A percentile compares a stretch with the other conserved stretches of the same genome.
Evolutionary conservation across 37 sponge, comb jelly and placozoan species (phyloP).

Genomic region (Ianthella basta): DNA sequence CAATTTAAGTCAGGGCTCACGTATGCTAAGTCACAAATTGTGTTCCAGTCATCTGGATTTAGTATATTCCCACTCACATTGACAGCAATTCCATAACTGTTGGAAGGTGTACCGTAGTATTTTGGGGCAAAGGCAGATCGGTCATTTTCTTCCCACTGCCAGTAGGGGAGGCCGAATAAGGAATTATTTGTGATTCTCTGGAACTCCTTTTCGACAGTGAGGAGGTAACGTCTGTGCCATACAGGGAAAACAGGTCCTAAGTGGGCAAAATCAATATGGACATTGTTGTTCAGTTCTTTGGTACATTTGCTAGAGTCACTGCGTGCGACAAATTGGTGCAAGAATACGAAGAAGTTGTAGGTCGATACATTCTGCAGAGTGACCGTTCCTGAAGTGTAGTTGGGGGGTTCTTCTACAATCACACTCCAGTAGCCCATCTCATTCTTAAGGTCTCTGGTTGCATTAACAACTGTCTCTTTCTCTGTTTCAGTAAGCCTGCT

Average conservation of each 20-base stretch:
- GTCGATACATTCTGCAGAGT: constrained; percentile 37
- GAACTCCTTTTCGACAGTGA: constrained; percentile 33
- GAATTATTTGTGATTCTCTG: constrained; percentile 18
- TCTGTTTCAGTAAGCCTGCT: neutral
- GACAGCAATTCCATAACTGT: neutral
- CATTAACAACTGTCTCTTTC: neutral
- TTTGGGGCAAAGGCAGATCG: neutral
- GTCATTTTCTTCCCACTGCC: constrained; percentile 32
- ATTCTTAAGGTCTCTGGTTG: neutral
- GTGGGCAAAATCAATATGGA: constrained; percentile 14
- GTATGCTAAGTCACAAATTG: constrained; percentile 31
- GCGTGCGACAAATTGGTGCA: constrained; percentile 8
- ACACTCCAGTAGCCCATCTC: constrained; percentile 11
- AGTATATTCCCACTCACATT: neutral
- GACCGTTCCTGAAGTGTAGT: constrained; percentile 9
- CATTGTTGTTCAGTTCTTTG: neutral
- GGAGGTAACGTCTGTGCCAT: constrained; percentile 37
- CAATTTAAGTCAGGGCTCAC: neutral
- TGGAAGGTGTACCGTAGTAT: constrained; percentile 13
- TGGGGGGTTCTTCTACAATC: constrained; percentile 27
- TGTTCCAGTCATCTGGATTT: constrained; percentile 29
- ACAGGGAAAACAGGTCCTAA: constrained; percentile 30
- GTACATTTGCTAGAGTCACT: too few relatives aligned
- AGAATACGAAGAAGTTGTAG: constrained; percentile 25
- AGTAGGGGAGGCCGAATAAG: constrained; percentile 38